Evolutionary conservation across 2,888 invertebrate species (phyloP).

Genomic region (Sinhomidia bicolor): DNA sequence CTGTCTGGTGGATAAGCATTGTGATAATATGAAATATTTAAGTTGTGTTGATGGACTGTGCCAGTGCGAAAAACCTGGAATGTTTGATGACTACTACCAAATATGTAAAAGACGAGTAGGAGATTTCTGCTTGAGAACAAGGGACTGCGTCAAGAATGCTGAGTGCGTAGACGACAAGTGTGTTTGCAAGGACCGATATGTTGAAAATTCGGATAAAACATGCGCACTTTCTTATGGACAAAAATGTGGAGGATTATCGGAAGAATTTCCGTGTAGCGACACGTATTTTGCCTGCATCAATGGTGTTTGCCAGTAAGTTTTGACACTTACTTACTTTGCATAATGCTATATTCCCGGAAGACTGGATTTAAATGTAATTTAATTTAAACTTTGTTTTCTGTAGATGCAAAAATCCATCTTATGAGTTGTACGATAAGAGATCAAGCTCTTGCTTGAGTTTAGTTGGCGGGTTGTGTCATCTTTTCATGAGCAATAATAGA

Average conservation of each 20-base stretch:
- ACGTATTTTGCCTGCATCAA: constrained; percentile 76
- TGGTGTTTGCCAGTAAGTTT: constrained; percentile 69
- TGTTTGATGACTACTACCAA: constrained; percentile 74
- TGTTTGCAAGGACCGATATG: constrained; percentile 72
- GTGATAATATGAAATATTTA: constrained; percentile 72
- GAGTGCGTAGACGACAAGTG: constrained; percentile 75
- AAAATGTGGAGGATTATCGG: constrained; percentile 64
- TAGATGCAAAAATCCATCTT: constrained; percentile 76
- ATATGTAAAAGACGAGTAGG: constrained; percentile 70
- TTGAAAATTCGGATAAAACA: constrained; percentile 75
- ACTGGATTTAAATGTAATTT: neutral
- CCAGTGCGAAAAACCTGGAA: constrained; percentile 63
- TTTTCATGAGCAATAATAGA: constrained; percentile 69
- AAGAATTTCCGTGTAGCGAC: constrained; percentile 72
- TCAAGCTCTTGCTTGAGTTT: constrained; percentile 70
- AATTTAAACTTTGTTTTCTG: neutral
- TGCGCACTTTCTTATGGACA: constrained; percentile 74
- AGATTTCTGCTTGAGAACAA: constrained; percentile 68
- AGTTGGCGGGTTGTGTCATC: constrained; percentile 74
- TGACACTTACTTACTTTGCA: too few species aligned
- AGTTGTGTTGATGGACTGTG: constrained; percentile 72
- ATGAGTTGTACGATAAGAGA: constrained; percentile 73
- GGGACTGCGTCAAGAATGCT: constrained; percentile 74
- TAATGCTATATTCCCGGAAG: too few species aligned
- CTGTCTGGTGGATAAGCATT: constrained; percentile 67